Evolutionary conservation across 2,113 vertebrate genomes (phyloP).

Genomic region (Mormyrus lacerda): DNA sequence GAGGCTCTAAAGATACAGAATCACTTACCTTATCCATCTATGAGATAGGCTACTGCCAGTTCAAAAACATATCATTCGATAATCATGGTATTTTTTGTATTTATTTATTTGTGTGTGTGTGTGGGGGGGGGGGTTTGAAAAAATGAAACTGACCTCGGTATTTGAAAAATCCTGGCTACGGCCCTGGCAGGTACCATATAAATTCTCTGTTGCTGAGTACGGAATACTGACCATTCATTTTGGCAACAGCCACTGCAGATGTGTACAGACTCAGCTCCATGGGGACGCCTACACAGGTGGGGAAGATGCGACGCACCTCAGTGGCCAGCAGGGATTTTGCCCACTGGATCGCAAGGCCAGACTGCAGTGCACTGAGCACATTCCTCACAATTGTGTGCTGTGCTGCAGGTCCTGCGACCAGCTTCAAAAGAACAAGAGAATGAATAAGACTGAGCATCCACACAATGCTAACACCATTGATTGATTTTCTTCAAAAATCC

Average conservation of each 20-base stretch:
- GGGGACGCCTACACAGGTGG: slow-evolving; percentile 62
- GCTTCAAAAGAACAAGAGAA: slow-evolving; percentile 31
- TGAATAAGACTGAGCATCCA: fast-evolving
- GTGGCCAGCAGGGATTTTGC: slow-evolving; percentile 52
- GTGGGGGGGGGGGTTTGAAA: no score
- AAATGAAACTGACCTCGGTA: no score
- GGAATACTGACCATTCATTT: slow-evolving; percentile 42
- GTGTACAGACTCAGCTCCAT: slow-evolving; percentile 61
- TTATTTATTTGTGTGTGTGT: no score
- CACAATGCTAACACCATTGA: background rate
- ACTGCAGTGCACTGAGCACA: slow-evolving; percentile 34
- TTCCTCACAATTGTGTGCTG: slow-evolving; percentile 25
- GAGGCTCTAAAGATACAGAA: no score
- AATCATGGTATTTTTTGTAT: no score
- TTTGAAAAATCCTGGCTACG: no score
- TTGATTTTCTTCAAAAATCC: background rate
- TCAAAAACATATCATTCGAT: no score
- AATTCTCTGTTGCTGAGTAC: background rate
- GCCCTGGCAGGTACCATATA: background rate
- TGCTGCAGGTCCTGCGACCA: slow-evolving; percentile 24
- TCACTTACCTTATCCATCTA: no score
- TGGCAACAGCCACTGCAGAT: slow-evolving; percentile 52
- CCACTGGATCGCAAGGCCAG: slow-evolving; percentile 40
- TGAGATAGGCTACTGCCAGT: no score
- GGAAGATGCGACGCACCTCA: slow-evolving; percentile 42